phyloP scores from a whole-genome alignment of 2,797 vertebrate genomes.

The Xenopus petersii region DNA sequence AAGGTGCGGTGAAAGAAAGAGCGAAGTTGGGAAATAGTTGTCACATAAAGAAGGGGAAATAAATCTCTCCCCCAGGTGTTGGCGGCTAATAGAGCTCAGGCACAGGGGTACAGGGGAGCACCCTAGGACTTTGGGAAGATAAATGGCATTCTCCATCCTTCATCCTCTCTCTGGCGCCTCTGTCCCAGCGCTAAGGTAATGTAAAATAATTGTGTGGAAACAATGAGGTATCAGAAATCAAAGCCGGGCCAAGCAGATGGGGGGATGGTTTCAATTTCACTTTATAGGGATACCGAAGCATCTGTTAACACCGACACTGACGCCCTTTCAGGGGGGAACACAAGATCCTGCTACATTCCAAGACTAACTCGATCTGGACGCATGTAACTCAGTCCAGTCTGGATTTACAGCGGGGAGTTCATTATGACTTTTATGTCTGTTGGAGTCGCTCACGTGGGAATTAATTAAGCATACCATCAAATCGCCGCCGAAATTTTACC shows the following conservation, averaged over 20 bases:
- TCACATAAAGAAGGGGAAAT: not conserved
- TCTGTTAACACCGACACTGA: conserved; percentile 36
- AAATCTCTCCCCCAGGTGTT: not conserved
- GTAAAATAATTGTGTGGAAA: conserved; percentile 29
- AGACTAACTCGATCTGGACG: conserved; percentile 25
- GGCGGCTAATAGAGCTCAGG: not conserved
- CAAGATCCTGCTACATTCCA: conserved; percentile 24
- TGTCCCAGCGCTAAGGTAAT: conserved; percentile 27
- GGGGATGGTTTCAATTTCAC: conserved; percentile 25
- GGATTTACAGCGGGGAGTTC: not conserved
- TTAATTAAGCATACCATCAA: conserved; percentile 19
- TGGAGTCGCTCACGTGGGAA: conserved; percentile 29
- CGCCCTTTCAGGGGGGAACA: conserved; percentile 12
- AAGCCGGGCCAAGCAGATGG: conserved; percentile 37
- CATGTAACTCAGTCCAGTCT: conserved; percentile 16
- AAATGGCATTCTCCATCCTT: not conserved
- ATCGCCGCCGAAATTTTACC: conserved; percentile 8
- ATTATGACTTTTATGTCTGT: conserved; percentile 16
- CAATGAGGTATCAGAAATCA: conserved; percentile 44
- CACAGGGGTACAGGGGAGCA: not conserved
- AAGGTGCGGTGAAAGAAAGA: not conserved
- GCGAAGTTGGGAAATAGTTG: not conserved
- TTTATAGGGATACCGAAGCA: conserved; percentile 26
- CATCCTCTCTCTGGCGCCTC: conserved; percentile 7
- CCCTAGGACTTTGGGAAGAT: conserved; percentile 7